Evolutionary conservation across 2,888 invertebrate species (phyloP), one percentile per base, ranked within the genome.

Genomic region (Falcaria lacertinaria): DNA sequence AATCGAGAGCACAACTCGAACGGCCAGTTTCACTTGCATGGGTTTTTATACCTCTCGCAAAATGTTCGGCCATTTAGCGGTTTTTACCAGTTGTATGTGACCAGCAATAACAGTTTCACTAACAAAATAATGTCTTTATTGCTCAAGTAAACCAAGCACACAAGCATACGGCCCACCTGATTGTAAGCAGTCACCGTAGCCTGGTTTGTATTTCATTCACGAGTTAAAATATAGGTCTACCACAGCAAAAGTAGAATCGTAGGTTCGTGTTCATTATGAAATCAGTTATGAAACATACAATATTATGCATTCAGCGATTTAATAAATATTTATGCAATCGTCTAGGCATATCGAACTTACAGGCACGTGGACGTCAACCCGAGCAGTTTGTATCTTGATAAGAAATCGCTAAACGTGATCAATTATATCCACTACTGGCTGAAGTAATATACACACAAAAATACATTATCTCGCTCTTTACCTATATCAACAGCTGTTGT

Each of bases 311-410:
- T 48, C 52, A 50, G 50, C 50, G 52, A 52, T 54, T 60, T 60
- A 54, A 50, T 57, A 60, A 52, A 61, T 51, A 55, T 65, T 69
- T 70, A 70, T 73, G 69, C 67, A 76, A 74, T 61, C 57, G 41
- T 43, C 42, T 48, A 48, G 36, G 50, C 56, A 55, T 58, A 47
- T 62, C 61, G 55, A 51, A 56, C 47, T 57, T 14, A 6, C 6
- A 13, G 62, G 67, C 78, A 80, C 80, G 80, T 81, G 80, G 71
- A 72, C 69, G 61, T 55, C 41, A 48, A 50, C 53, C 55, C 59
- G 61, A 64, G 64, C 52, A 53, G 60, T 51, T 57, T 50, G 47
- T 57, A 69, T 70, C 57, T 65, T 69, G 80, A 81, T 82, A 81
- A 80, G 66, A 60, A 60, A 57, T 64, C 49, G 55, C 60, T 58